These are phyloP conservation scores for Pachymerium ferrugineum DNA, from an alignment of 2,888 invertebrate genomes.

Conservation along the genomic window DNA sequence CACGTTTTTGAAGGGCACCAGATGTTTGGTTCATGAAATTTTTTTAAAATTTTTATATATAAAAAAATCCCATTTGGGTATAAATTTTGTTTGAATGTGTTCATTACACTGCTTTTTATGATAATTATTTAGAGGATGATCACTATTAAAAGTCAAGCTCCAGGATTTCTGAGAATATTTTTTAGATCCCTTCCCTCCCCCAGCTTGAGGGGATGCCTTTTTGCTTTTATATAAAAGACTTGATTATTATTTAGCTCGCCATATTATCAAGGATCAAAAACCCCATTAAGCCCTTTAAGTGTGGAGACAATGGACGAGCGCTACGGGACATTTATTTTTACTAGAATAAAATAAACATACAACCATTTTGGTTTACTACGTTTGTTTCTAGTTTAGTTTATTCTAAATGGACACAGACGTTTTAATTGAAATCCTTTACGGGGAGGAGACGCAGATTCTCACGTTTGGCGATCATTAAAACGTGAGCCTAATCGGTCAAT, in stretches of 20 bases:
- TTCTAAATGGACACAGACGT: background rate
- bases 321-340: slow-evolving; percentile 8
- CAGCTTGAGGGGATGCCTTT: slow-evolving; percentile 23
- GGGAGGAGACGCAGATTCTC: background rate
- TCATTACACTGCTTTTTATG: slow-evolving; percentile 14
- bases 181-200: slow-evolving; percentile 7
- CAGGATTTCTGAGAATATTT: slow-evolving; percentile 9
- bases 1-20: background rate
- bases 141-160: slow-evolving; percentile 27
- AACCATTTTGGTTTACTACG: background rate
- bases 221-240: slow-evolving; percentile 25
- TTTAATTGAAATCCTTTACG: slow-evolving; percentile 4
- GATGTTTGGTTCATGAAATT: background rate
- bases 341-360: background rate
- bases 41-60: background rate
- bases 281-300: slow-evolving; percentile 20
- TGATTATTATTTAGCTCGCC: slow-evolving; percentile 27
- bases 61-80: background rate
- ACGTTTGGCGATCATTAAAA: slow-evolving; percentile 16
- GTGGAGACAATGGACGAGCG: slow-evolving; percentile 11
- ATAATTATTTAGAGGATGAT: slow-evolving; percentile 24
- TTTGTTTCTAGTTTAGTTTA: background rate
- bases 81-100: slow-evolving; percentile 24
- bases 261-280: slow-evolving; percentile 22
- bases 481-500: background rate